Conservation (phyloP, 2,113 vertebrate genomes). For the Fregetta grallaria region DNA sequence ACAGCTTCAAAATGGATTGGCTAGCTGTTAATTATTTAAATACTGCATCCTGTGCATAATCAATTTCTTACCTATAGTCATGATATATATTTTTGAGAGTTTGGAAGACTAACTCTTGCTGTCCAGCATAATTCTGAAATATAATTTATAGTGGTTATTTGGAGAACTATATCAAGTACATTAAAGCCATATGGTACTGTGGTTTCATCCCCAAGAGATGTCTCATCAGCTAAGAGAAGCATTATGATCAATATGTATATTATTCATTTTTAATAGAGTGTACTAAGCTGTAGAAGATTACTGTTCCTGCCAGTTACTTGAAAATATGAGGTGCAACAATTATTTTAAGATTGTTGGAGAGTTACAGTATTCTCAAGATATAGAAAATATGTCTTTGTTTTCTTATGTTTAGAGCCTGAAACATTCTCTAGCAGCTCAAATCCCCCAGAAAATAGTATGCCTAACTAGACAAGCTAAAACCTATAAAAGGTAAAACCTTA, state of each 20-base stretch:
- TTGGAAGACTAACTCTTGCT: constrained; percentile 34
- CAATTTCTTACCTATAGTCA: constrained; percentile 33
- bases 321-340: constrained; percentile 62
- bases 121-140: constrained; percentile 43
- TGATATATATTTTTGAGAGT: constrained; percentile 18
- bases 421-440: constrained; percentile 9
- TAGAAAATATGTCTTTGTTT: constrained; percentile 44
- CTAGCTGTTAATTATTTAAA: constrained; percentile 26
- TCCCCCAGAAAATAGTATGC: neutral
- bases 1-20: neutral
- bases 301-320: constrained; percentile 37
- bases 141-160: constrained; percentile 62
- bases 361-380: constrained; percentile 48
- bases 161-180: constrained; percentile 51
- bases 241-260: constrained; percentile 57
- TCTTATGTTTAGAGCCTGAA: constrained; percentile 21
- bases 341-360: constrained; percentile 52
- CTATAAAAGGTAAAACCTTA: constrained; percentile 39
- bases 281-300: constrained; percentile 63
- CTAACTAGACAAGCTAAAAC: constrained; percentile 2
- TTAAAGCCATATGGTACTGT: constrained; percentile 55
- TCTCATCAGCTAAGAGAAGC: constrained; percentile 55
- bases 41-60: neutral
- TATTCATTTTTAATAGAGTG: constrained; percentile 51
- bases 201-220: constrained; percentile 60